Conservation (phyloP, 2,113 vertebrate genomes). For the Heloderma charlesbogerti region DNA sequence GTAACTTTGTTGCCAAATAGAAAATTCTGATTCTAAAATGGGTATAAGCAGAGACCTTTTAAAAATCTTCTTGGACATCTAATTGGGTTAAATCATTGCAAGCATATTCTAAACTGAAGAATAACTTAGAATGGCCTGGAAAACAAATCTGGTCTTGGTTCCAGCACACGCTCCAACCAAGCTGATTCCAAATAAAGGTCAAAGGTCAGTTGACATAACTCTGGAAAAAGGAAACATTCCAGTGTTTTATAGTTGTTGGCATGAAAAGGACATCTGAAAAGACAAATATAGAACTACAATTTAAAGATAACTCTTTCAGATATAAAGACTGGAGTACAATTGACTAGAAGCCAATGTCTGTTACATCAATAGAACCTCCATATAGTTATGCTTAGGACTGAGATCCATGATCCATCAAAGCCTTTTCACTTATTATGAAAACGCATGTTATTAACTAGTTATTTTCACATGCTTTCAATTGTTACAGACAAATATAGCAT, state of each 20-base stretch:
- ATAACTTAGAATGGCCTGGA: conserved; percentile 40
- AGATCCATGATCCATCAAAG: not conserved
- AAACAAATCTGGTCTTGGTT: conserved; percentile 52
- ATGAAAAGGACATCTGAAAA: conserved; percentile 20
- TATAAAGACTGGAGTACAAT: not conserved
- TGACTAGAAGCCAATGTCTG: not conserved
- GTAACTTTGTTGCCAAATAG: not conserved
- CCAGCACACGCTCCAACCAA: conserved; percentile 11
- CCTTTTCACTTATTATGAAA: not conserved
- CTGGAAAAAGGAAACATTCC: conserved; percentile 23
- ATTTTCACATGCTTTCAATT: not conserved
- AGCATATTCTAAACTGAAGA: conserved; percentile 17
- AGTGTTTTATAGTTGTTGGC: conserved; percentile 27
- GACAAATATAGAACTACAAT: not conserved
- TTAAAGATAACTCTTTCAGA: not conserved
- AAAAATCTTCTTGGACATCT: not conserved
- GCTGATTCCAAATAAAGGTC: conserved; percentile 12
- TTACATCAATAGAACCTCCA: not conserved
- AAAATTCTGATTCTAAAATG: not conserved
- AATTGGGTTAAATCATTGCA: conserved; percentile 40
- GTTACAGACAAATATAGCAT: not conserved
- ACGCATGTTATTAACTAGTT: not conserved
- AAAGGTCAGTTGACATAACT: conserved; percentile 37
- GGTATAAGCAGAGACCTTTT: not conserved
- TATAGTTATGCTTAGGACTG: not conserved